Evolutionary conservation across 2,888 invertebrate species (phyloP), one percentile per base, ranked within the genome.

Genomic region (Acronicta aceris): DNA sequence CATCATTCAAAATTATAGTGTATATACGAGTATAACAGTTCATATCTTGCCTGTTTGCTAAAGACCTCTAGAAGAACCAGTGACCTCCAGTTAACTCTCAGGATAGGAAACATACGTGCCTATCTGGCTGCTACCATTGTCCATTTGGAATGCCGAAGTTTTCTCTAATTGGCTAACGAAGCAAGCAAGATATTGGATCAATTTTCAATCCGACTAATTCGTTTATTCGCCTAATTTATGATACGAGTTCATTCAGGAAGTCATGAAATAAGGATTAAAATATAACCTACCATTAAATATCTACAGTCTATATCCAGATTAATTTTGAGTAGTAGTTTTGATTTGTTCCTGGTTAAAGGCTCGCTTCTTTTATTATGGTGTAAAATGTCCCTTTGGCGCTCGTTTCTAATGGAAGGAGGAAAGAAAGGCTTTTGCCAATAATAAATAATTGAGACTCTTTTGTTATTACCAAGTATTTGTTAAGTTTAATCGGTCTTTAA

Each of bases 61-160:
- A 45, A 25, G 7, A 5, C n/a, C n/a, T n/a, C n/a, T 45, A 45
- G 25, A 25, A 45, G 45, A 21, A 6, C n/a, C 45, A n/a, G 25
- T 25, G 49, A 45, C 38, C 51, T 21, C 38, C 66, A 65, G 65
- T 58, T 71, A 65, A 45, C 42, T 43, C 71, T 58, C 66, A 42
- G 49, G 65, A 49, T 48, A 45, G 36, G 63, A 49, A 47, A 63
- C 50, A 60, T 40, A 41, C 36, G 36, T 15, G 9, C 36, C 21
- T 71, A 65, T 57, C 65, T 49, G 40, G 30, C 41, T 33, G 12
- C 49, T 52, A 49, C 52, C 7, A 52, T n/a, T n/a, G 30, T 52
- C 48, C 27, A 71, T 53, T 36, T 43, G 3, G 47, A 17, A 41
- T 52, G 48, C 45, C 16, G 5, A 30, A 52, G 41, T 8, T 45